Conservation (phyloP, 2,797 vertebrate genomes). For the Arnoldichthys spilopterus region DNA sequence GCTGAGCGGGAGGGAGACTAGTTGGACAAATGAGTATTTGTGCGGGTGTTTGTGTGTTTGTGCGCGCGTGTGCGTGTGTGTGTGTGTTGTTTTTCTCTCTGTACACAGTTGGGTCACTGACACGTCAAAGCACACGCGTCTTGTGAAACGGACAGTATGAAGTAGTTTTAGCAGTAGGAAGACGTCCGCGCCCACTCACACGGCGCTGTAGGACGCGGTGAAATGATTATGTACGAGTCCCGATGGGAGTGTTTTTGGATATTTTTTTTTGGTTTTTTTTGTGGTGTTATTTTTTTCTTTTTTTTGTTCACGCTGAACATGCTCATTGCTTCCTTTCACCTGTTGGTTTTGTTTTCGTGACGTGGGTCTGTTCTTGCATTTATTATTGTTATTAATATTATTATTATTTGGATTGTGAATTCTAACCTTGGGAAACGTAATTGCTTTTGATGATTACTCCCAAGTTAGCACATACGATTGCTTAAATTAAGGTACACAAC, state of each 20-base stretch:
- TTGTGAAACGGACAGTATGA: constrained; percentile 17
- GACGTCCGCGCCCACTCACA: constrained; percentile 35
- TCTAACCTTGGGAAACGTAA: constrained; percentile 58
- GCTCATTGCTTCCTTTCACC: constrained; percentile 52
- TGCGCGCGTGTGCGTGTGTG: too few species aligned
- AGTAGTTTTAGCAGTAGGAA: constrained; percentile 33
- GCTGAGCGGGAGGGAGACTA: constrained; percentile 3
- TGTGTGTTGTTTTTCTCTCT: not conserved
- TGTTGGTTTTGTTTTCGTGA: constrained; percentile 39
- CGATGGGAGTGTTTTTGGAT: constrained; percentile 49
- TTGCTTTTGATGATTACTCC: constrained; percentile 64
- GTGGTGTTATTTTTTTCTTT: constrained; percentile 12
- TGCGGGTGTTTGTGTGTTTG: not conserved
- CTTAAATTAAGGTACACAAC: constrained; percentile 68
- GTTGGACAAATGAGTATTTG: constrained; percentile 14
- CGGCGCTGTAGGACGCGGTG: constrained; percentile 54
- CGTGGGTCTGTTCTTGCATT: constrained; percentile 53
- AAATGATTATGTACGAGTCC: constrained; percentile 47
- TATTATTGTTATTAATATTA: constrained; percentile 1
- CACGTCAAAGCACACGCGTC: not conserved
- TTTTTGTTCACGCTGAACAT: constrained; percentile 57
- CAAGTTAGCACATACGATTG: constrained; percentile 62
- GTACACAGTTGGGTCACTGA: constrained; percentile 12
- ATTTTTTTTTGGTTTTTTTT: constrained; percentile 8
- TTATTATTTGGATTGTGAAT: constrained; percentile 51